Evolutionary conservation across 2,888 invertebrate species (phyloP).

Genomic region (Brassicogethes aeneus): DNA sequence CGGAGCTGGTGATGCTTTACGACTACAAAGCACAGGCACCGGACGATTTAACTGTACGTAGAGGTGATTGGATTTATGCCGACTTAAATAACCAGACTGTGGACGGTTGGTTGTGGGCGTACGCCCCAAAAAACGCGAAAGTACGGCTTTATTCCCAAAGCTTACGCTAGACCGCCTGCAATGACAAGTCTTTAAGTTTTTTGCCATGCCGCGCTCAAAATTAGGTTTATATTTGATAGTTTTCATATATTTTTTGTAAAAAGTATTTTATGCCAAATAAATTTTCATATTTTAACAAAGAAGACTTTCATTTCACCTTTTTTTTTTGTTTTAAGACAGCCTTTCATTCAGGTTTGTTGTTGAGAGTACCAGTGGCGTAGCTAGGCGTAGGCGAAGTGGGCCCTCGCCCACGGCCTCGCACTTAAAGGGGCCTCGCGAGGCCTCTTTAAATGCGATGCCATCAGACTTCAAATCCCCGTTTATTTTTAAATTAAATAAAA

Average conservation of each 20-base stretch:
- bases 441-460: no score
- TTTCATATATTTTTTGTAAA: conserved; percentile 19
- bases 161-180: conserved; percentile 85
- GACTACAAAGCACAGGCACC: conserved; percentile 94
- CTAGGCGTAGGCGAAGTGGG: no score
- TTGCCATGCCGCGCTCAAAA: conserved; percentile 15
- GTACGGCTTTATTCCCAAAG: conserved; percentile 93
- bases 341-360: no score
- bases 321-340: no score
- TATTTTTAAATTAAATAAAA: no score
- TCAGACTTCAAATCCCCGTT: no score
- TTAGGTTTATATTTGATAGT: conserved; percentile 6
- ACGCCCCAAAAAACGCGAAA: conserved; percentile 86
- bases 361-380: no score
- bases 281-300: conserved; percentile 11
- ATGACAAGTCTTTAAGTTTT: conserved; percentile 66
- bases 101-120: conserved; percentile 92
- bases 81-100: conserved; percentile 89
- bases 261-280: conserved; percentile 23
- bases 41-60: conserved; percentile 80
- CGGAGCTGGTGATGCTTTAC: conserved; percentile 88
- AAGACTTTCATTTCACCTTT: no score
- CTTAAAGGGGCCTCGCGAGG: no score
- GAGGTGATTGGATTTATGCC: conserved; percentile 94
- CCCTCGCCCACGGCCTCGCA: no score